Base-by-base conservation (phyloP, 2,888 invertebrate species). In the Scrobipalpa costella region DNA sequence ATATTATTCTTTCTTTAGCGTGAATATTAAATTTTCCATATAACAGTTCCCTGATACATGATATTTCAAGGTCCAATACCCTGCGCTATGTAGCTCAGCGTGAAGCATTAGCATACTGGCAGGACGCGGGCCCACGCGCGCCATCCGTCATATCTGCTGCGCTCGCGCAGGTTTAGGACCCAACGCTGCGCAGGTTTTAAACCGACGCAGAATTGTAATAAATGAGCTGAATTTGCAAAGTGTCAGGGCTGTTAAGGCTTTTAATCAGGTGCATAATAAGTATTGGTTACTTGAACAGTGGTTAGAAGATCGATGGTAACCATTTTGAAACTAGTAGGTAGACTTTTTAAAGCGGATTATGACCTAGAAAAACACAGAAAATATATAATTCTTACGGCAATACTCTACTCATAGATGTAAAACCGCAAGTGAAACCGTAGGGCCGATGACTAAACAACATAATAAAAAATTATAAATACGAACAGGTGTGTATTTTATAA, bases 21-120 rank as follows among this genome's bases (percentile, higher is more conserved):
- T 5, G 27, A 27, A 27, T 27, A 27, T 27, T 27, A 5, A 2
- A 3, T 2, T 27, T 27, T 5, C 27, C 5, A 27, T 27, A 3
- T 27, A 27, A 27, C 27, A 27, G 27, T 27, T 44, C n/a, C 44
- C 44, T n/a, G 15, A 7, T n/a, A 44, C 44, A 44, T 15, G n/a
- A 5, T 44, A 44, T 5, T 44, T 15, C 15, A 44, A 44, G 44
- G 15, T 5, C 44, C 44, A 44, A 9, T 15, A 44, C 38, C 58
- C 58, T 38, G 13, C 58, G 19, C 40, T 38, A 38, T 73, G 76
- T 76, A 76, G 77, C 77, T 78, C 78, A 78, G 44, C 50, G 50
- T 52, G 71, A 79, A 77, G 81, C 76, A 89, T 90, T 90, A 88
- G 89, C 90, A 90, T 90, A 90, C 89, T 81, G 72, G 88, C 82